Base-by-base conservation (phyloP, 2,888 invertebrate species). In the Phaonia tiefii region DNA sequence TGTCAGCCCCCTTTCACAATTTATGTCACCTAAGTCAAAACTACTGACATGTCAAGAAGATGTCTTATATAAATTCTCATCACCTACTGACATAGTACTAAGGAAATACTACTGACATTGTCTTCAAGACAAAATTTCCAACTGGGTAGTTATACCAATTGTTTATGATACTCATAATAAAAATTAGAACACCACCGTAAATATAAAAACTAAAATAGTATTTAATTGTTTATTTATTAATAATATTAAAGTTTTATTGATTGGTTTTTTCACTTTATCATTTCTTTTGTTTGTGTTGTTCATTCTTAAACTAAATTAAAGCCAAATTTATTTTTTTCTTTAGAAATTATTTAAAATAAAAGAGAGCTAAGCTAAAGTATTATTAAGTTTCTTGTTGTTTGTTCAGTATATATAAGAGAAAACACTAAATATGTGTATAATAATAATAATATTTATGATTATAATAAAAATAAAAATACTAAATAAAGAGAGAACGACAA, bases 241-340 rank as follows among this genome's bases (percentile, higher is more conserved):
- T 63, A 31, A 17, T 51, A 73, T 73, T 65, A 37, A 56, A 58
- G 44, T 37, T 70, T 42, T 60, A 63, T 54, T 46, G 72, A 39
- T 44, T n/a, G n/a, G 46, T 10, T 46, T 54, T 22, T 63, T 42
- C 63, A 63, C 20, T 63, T 63, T 17, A 60, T 60, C 46, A 71
- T 51, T 63, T 58, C 22, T 44, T 72, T 77, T 67, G 20, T 65
- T 37, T 8, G 39, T 72, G 20, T 73, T n/a, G n/a, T n/a, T n/a
- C n/a, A n/a, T n/a, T 78, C 74, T 80, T 70, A 60, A 72, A 46
- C 31, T 72, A 76, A 77, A 75, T 77, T 77, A 79, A 79, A 79
- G 82, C 76, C 74, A 79, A 79, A 75, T 42, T 2, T 22, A 0
- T 26, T 63, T 54, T 31, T 31, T 31, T 31, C 31, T 63, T 54